Base-by-base conservation (phyloP, 2,113 vertebrate species). In the Cyanocitta stelleri region DNA sequence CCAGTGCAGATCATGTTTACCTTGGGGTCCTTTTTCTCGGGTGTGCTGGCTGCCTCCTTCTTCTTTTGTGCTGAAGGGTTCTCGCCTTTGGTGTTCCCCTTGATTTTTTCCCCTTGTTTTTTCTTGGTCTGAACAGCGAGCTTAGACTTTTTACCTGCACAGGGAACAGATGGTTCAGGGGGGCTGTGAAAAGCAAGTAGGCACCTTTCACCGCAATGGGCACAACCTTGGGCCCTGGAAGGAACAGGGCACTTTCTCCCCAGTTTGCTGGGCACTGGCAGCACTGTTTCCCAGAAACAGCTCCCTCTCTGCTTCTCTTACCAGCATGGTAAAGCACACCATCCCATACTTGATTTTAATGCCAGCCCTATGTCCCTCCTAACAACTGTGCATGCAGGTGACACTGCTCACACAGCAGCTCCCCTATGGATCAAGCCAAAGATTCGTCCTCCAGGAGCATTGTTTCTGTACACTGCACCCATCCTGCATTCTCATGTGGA, bases 1-100 rank as follows among this genome's bases (percentile, higher is more conserved):
- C 7, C 32, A 56, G 19, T 6, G 15, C 9, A n/a, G 41, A 73
- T 54, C 6, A 11, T 3, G 10, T n/a, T n/a, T 92, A 98, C 98
- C 97, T 91, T 41, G 39, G 39, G 39, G 39, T 41, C 39, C 39
- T 3, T 95, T 62, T 95, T 97, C 72, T 96, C 85, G 3, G 93
- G 71, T 7, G 86, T 59, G 35, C 14, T 84, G 4, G 93, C 94
- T 11, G 15, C 13, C 48, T 89, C 13, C 48, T 89, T 75, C 74
- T 56, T 78, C 91, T 94, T 97, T n/a, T 49, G 2, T 0, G 29
- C 32, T 2, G 80, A 1, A 2, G 77, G 4, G 7, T 87, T 98
- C 51, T 88, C 43, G 14, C 54, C 87, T 54, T 88, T 41, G 32
- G 71, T 3, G 4, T 14, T 49, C 23, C 23, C 23, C 48, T 49